phyloP scores from a whole-genome alignment of 2,888 invertebrate genomes.

The Achlya flavicornis region DNA sequence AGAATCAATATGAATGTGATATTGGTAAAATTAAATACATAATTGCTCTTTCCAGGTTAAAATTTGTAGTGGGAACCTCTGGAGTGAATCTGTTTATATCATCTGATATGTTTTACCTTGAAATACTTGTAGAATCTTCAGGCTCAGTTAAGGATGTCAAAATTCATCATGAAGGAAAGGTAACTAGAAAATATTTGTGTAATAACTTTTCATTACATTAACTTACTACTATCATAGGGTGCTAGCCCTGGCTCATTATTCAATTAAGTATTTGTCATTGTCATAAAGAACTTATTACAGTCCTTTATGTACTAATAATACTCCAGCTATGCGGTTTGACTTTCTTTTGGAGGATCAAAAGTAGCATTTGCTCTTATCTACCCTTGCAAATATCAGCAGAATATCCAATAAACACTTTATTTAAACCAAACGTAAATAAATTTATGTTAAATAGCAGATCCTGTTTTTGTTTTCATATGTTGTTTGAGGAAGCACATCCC shows the following conservation, averaged over 20 bases:
- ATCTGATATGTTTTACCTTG: constrained; percentile 98
- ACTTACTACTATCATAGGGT: too few species aligned
- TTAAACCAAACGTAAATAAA: not conserved
- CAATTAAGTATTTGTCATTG: too few species aligned
- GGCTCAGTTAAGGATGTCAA: constrained; percentile 95
- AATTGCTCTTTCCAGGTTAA: constrained; percentile 85
- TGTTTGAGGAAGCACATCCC: too few species aligned
- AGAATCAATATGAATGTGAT: not conserved
- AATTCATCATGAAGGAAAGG: constrained; percentile 95
- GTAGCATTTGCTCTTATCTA: too few species aligned
- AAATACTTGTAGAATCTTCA: constrained; percentile 92
- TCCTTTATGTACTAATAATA: not conserved
- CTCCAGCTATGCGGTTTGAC: too few species aligned
- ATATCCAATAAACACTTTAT: not conserved
- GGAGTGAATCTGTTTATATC: constrained; percentile 94
- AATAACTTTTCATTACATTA: not conserved
- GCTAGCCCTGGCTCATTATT: too few species aligned
- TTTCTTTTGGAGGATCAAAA: too few species aligned
- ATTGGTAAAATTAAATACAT: not conserved
- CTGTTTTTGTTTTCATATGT: too few species aligned
- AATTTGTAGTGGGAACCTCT: constrained; percentile 93
- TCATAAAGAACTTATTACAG: not conserved
- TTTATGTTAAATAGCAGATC: not conserved
- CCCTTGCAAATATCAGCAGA: too few species aligned
- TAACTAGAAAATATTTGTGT: constrained; percentile 37